Evolutionary conservation across 53 echinoderm and acorn worm species (phyloP).

Genomic region (Henricia sp.): DNA sequence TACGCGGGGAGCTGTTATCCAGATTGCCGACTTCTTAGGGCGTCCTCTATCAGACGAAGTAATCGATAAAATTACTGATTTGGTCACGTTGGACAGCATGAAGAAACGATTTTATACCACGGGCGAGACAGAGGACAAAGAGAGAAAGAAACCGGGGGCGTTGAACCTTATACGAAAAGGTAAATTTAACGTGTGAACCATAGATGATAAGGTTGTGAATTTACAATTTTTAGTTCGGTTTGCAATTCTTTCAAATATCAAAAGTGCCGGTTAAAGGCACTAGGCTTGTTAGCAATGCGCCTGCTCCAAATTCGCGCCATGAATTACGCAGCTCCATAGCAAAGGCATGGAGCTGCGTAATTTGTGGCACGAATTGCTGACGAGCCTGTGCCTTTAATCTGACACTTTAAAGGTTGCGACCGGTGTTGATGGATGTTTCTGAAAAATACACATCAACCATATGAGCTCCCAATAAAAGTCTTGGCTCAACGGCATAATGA

Average conservation of each 20-base stretch:
- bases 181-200: background rate
- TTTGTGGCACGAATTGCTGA: no score
- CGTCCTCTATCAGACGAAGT: conserved; percentile 19
- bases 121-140: background rate
- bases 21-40: conserved; percentile 4
- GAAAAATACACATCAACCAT: no score
- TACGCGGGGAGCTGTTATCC: conserved; percentile 21
- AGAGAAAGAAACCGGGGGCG: background rate
- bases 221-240: no score
- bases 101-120: background rate
- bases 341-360: no score
- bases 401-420: no score
- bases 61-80: background rate
- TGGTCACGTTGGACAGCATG: conserved; percentile 10
- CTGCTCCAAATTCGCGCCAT: no score
- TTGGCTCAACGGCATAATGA: no score
- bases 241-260: no score
- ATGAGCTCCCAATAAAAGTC: no score
- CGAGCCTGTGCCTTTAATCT: no score
- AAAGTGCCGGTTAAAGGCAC: background rate
- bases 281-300: background rate
- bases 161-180: conserved; percentile 14
- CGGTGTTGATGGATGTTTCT: no score
- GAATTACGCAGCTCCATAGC: no score
- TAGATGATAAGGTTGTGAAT: background rate